These are phyloP conservation scores for Magallana gigas DNA, from an alignment of 1,140 invertebrate species.

Conservation along the genomic window DNA sequence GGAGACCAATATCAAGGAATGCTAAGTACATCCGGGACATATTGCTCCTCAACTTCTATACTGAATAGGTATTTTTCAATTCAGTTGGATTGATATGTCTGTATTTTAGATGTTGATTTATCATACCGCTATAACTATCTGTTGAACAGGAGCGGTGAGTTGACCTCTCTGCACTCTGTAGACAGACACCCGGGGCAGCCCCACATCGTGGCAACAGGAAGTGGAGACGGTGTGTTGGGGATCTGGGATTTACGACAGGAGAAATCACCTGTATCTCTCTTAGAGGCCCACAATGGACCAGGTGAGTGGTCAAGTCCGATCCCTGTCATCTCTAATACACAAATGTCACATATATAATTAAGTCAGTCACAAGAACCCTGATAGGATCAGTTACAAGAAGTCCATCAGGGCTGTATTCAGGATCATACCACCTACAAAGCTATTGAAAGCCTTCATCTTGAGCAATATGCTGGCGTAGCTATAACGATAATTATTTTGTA, in stretches of 20 bases:
- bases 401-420: too few species aligned
- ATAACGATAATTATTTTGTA: too few species aligned
- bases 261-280: conserved; percentile 88
- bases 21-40: too few species aligned
- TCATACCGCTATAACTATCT: not conserved
- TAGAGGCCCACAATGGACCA: conserved; percentile 88
- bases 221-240: conserved; percentile 73
- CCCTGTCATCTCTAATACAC: too few species aligned
- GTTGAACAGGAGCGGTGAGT: conserved; percentile 57
- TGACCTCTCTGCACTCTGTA: conserved; percentile 85
- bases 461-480: too few species aligned
- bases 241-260: conserved; percentile 85
- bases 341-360: too few species aligned
- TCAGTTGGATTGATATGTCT: too few species aligned
- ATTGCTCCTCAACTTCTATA: not conserved
- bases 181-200: conserved; percentile 91
- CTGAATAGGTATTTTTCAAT: not conserved
- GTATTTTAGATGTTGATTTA: not conserved
- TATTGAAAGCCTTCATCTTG: too few species aligned
- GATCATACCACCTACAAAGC: too few species aligned
- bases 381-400: too few species aligned
- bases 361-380: too few species aligned
- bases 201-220: conserved; percentile 85
- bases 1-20: too few species aligned
- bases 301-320: conserved; percentile 73